Conservation (phyloP, 2,797 vertebrate genomes). For the Neosalanx taihuensis region DNA sequence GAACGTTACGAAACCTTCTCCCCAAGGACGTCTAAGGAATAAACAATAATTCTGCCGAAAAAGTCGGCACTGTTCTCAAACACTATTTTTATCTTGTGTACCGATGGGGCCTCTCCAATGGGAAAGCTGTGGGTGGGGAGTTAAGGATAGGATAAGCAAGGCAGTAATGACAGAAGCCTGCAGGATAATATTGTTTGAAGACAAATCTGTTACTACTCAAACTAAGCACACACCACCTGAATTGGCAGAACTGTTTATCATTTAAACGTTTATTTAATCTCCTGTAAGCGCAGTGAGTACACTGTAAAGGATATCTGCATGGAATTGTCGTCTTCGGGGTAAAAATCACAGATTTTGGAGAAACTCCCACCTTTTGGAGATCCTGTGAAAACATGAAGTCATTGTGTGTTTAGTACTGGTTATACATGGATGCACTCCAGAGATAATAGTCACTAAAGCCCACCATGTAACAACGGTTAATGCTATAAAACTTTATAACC, state of each 20-base stretch:
- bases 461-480: too few relatives aligned
- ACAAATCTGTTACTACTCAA: conserved; percentile 11
- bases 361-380: conserved; percentile 66
- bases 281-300: background rate
- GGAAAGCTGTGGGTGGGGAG: conserved; percentile 82
- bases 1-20: conserved; percentile 65
- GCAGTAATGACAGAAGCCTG: conserved; percentile 32
- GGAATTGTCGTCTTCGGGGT: conserved; percentile 85
- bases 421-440: too few relatives aligned
- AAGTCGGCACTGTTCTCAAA: conserved; percentile 90
- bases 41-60: conserved; percentile 92
- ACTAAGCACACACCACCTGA: background rate
- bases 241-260: background rate
- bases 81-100: conserved; percentile 86
- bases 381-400: conserved; percentile 66
- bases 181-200: conserved; percentile 51
- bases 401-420: background rate
- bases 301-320: conserved; percentile 89
- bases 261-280: background rate
- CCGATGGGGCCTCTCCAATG: conserved; percentile 72
- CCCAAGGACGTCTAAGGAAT: conserved; percentile 86
- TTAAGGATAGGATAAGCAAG: conserved; percentile 76
- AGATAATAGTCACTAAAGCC: too few relatives aligned
- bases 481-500: too few relatives aligned
- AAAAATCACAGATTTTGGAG: conserved; percentile 72